These are phyloP conservation scores for Caenorhabditis brenneri DNA, from an alignment of 1,140 invertebrate species.

Conservation along the genomic window DNA sequence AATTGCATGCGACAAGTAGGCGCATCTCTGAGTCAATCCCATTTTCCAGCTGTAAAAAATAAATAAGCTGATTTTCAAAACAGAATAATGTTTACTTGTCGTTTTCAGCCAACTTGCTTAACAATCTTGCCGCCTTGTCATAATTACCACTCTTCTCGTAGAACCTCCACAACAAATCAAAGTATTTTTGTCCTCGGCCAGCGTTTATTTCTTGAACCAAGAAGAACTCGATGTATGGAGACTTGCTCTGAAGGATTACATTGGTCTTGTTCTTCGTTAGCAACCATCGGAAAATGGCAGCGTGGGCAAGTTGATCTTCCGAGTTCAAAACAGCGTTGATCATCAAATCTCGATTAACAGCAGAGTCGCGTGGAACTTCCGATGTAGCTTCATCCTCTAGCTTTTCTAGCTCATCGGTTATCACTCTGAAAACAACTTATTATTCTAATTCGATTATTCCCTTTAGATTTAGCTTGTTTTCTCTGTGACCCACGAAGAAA, in stretches of 20 bases:
- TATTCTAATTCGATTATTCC: not conserved
- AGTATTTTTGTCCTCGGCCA: constrained; percentile 54
- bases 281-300: constrained; percentile 91
- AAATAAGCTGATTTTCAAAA: not conserved
- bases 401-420: constrained; percentile 23
- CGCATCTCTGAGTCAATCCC: constrained; percentile 29
- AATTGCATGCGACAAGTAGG: constrained; percentile 90
- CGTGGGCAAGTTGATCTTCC: constrained; percentile 86
- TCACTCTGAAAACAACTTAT: constrained; percentile 39
- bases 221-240: constrained; percentile 83
- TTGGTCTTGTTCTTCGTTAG: constrained; percentile 72
- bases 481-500: not conserved
- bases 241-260: constrained; percentile 72
- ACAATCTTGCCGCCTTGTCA: constrained; percentile 86
- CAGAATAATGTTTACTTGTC: constrained; percentile 76
- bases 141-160: constrained; percentile 91
- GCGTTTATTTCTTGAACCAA: constrained; percentile 72
- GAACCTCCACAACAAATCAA: constrained; percentile 92
- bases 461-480: not conserved
- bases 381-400: not conserved
- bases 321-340: constrained; percentile 70
- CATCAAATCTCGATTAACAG: constrained; percentile 10
- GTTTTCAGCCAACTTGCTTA: constrained; percentile 84
- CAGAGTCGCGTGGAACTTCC: not conserved
- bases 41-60: constrained; percentile 36